Conservation (phyloP, 2,113 vertebrate genomes). For the Hypocryptadius cinnamomeus region DNA sequence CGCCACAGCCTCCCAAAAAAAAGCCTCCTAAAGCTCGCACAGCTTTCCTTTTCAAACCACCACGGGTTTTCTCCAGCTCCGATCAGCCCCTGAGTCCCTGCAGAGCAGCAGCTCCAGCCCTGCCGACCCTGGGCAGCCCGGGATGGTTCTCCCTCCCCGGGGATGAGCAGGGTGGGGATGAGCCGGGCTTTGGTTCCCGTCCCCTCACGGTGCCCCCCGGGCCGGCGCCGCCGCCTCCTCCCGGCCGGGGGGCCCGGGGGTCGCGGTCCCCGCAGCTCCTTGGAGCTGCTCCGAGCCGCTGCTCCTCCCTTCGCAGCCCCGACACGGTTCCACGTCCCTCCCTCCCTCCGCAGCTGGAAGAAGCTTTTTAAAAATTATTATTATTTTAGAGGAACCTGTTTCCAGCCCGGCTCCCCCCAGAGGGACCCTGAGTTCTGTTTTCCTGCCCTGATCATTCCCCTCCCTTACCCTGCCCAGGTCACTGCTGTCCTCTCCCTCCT, state of each 20-base stretch:
- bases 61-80: not conserved
- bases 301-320: not conserved
- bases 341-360: not conserved
- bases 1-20: not conserved
- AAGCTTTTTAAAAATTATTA: not conserved
- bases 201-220: not conserved
- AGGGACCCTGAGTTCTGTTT: no score
- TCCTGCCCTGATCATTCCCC: not conserved
- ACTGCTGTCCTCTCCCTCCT: fast-evolving
- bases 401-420: not conserved
- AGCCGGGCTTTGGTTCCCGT: not conserved
- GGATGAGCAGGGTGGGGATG: not conserved
- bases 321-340: no score
- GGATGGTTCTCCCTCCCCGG: no score
- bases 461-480: fast-evolving
- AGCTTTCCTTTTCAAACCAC: fast-evolving
- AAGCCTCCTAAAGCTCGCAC: not conserved
- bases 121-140: not conserved
- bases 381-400: not conserved
- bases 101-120: not conserved
- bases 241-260: no score
- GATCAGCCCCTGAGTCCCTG: not conserved
- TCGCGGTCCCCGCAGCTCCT: not conserved
- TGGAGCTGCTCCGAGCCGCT: not conserved
- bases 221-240: no score